Percentiles rank a stretch among this genome's conserved stretches.
Evolutionary conservation across 2,113 vertebrate genomes (phyloP).

Genomic region (Pelecanus crispus): DNA sequence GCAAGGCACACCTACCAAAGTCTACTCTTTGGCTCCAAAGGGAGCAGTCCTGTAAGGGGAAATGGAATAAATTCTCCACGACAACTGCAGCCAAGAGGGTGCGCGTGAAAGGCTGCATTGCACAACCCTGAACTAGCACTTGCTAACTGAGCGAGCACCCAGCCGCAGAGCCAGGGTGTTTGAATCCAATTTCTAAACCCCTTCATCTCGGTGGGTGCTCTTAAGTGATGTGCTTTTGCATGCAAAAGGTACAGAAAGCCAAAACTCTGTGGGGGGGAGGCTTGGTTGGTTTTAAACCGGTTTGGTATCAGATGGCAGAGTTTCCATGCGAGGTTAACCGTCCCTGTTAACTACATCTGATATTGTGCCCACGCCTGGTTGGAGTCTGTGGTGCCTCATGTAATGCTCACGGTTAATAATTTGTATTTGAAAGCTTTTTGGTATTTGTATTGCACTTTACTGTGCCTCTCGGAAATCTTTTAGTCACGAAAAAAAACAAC

Average conservation of each 20-base stretch:
- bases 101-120: background rate
- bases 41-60: fast-evolving
- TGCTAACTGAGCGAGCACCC: fast-evolving
- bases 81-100: background rate
- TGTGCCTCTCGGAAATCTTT: background rate
- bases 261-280: fast-evolving
- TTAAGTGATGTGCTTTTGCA: background rate
- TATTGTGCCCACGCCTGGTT: fast-evolving
- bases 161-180: fast-evolving
- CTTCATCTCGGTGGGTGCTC: background rate
- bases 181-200: background rate
- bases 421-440: background rate
- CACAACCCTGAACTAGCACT: background rate
- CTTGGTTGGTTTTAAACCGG: background rate
- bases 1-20: background rate
- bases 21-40: background rate
- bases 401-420: background rate
- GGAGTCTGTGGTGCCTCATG: background rate
- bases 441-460: background rate
- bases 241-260: background rate
- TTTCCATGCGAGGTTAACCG: background rate
- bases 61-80: background rate
- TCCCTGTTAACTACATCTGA: background rate
- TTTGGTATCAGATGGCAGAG: background rate
- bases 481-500: background rate